Base-by-base conservation (phyloP, 1,140 invertebrate species). In the Lordiphosa stackelbergi region DNA sequence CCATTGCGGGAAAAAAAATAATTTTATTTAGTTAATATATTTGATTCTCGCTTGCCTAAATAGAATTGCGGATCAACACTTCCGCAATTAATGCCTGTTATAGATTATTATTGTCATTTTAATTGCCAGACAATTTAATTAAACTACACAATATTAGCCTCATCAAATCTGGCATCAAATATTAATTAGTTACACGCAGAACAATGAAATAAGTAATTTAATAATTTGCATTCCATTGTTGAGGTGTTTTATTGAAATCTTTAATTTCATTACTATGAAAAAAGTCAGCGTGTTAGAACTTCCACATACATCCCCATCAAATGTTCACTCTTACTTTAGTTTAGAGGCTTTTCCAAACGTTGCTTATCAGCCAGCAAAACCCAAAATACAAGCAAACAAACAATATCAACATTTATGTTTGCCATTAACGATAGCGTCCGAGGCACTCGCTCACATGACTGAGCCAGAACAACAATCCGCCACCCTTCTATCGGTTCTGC, bases 341-440 rank as follows among this genome's bases (percentile, higher is more conserved):
- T 28, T 6, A 5, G 24, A 7, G 24, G 24, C 24, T 6, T 73
- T 89, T 88, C 47, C 72, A 90, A 34, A 48, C 34, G 53, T 57
- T 13, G 31, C 49, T 66, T 60, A 68, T 68, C 47, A 64, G 36
- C 40, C 37, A 19, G 28, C 40, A 22, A 24, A 65, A 19, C 19
- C 19, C 19, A 19, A 19, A 19, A 19, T 19, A 19, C 19, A 4
- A 19, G 19, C 19, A 19, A 66, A 66, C 63, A 58, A 58, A 66
- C 53, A 66, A 38, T 66, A 70, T 45, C 55, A 61, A 60, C 57
- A 77, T 72, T 75, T 77, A 45, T 68, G 59, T 68, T 71, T 66
- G 53, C 40, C 73, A 62, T 53, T 60, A 49, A 54, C 47, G 72
- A 69, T 64, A 74, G 22, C 16, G 24, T 41, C 16, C 24, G 49